phyloP scores from a whole-genome alignment of 2,888 invertebrate genomes.

The Stramonita haemastoma region DNA sequence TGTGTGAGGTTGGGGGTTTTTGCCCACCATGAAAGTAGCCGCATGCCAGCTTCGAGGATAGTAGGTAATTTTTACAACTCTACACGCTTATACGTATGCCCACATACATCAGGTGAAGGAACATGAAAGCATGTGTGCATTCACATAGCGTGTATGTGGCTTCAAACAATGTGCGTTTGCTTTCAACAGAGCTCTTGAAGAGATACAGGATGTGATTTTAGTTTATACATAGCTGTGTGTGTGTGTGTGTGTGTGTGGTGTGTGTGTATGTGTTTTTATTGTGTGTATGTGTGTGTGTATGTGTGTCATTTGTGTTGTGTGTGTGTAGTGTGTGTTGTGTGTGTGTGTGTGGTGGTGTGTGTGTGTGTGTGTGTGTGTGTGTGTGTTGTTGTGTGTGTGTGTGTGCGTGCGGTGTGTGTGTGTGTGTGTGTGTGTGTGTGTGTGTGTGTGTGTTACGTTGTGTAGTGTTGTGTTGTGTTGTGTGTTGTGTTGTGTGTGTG shows the following conservation, averaged over 20 bases:
- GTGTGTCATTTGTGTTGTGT: too few relatives aligned
- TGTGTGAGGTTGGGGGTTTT: too few relatives aligned
- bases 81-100: not conserved
- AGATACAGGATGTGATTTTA: too few relatives aligned
- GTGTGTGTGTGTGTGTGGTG: not conserved
- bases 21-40: too few relatives aligned
- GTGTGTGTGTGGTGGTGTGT: not conserved
- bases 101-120: too few relatives aligned
- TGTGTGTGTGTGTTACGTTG: not conserved
- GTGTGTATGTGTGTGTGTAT: not conserved
- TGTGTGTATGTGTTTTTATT: not conserved
- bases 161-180: too few relatives aligned
- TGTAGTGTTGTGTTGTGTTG: not conserved
- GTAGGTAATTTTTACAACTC: too few relatives aligned
- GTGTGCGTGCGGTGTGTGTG: not conserved
- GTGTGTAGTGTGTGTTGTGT: too few relatives aligned
- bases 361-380: not conserved
- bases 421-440: not conserved
- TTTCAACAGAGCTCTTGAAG: too few relatives aligned
- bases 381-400: not conserved
- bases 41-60: too few relatives aligned
- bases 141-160: not conserved
- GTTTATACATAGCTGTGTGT: too few relatives aligned
- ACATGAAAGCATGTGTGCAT: not conserved
- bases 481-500: not conserved